Conservation (phyloP, 2,888 invertebrate species). For the Lasioglossum morio region DNA sequence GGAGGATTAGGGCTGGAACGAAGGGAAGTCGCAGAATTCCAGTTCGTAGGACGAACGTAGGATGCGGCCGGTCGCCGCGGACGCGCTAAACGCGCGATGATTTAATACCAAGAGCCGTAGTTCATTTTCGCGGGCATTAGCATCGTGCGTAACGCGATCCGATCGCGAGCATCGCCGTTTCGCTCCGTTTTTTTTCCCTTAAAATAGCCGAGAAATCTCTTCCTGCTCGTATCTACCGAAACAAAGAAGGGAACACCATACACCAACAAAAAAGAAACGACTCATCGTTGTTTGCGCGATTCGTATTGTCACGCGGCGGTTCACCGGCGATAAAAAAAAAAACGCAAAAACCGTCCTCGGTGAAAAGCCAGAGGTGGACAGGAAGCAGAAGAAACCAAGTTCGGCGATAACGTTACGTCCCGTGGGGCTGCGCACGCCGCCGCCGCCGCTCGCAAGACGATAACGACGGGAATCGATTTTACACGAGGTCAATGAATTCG, state of each 20-base stretch:
- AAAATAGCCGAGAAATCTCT: background rate
- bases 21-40: constrained; percentile 65
- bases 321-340: background rate
- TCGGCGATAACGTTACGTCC: constrained; percentile 31
- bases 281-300: background rate
- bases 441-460: constrained; percentile 37
- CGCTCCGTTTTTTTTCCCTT: background rate
- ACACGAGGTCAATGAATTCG: constrained; percentile 69
- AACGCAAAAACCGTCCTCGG: background rate
- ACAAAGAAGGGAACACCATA: background rate
- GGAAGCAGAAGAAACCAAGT: constrained; percentile 20
- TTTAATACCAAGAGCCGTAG: constrained; percentile 33
- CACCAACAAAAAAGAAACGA: background rate
- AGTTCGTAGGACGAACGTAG: constrained; percentile 64
- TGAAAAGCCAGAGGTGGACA: background rate
- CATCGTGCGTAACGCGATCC: constrained; percentile 7
- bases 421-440: constrained; percentile 24
- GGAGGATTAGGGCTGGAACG: constrained; percentile 58
- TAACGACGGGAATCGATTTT: constrained; percentile 67
- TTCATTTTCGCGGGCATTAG: constrained; percentile 40
- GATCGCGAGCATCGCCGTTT: background rate
- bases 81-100: constrained; percentile 41
- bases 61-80: constrained; percentile 31
- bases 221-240: background rate
- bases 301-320: background rate